These are phyloP conservation scores for Ammodytes dubius DNA, from an alignment of 2,113 vertebrate species.

Conservation along the genomic window DNA sequence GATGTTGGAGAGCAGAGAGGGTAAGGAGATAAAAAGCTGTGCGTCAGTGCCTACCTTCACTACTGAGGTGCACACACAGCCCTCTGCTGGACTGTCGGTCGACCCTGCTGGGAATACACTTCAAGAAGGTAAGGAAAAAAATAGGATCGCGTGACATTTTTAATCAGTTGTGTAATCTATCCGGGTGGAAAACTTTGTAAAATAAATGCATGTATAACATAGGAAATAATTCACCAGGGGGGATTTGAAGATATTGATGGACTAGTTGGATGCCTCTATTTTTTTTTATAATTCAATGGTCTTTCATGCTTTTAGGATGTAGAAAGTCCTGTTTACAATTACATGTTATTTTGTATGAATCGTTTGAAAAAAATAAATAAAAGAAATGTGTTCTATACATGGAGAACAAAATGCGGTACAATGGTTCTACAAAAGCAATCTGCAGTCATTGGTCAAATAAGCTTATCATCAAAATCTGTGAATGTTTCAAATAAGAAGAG, in stretches of 20 bases:
- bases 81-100: conserved; percentile 25
- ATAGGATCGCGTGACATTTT: neutral
- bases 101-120: neutral
- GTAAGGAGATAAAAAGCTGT: conserved; percentile 54
- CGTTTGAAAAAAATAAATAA: no score
- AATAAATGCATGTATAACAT: neutral
- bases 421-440: no score
- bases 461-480: no score
- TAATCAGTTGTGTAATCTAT: neutral
- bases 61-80: conserved; percentile 30
- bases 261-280: neutral
- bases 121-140: conserved; percentile 51
- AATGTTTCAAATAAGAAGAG: no score
- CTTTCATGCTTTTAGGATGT: no score
- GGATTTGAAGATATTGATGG: neutral
- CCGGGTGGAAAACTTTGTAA: neutral
- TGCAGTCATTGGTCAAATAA: no score
- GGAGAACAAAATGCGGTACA: no score
- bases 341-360: no score
- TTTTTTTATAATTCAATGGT: no score
- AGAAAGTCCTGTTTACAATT: no score
- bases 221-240: neutral
- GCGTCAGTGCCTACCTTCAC: conserved; percentile 39
- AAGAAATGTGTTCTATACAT: no score
- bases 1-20: conserved; percentile 30